These are phyloP conservation scores for Ceriagrion tenellum DNA, from an alignment of 2,888 invertebrate species.

Conservation along the genomic window DNA sequence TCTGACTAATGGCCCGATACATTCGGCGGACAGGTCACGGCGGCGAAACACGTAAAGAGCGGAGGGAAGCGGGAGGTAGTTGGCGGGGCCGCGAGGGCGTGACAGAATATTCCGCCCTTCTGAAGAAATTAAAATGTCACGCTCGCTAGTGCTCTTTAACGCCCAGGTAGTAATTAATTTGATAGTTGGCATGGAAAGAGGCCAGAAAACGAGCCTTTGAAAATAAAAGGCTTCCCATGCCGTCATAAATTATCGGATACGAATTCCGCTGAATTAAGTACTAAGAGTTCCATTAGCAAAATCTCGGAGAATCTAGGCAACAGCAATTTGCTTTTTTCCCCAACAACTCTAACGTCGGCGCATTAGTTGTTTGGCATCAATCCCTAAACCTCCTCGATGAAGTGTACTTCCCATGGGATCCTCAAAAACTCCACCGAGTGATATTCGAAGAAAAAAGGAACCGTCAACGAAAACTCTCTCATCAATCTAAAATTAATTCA, in stretches of 20 bases:
- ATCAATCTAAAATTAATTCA: neutral
- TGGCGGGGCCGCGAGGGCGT: neutral
- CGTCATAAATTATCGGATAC: neutral
- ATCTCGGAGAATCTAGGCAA: neutral
- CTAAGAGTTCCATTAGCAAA: neutral
- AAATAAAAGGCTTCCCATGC: neutral
- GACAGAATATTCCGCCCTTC: neutral
- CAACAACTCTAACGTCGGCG: neutral
- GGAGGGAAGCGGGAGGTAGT: neutral
- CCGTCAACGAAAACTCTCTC: neutral
- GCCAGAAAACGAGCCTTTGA: neutral
- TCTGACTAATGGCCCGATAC: neutral
- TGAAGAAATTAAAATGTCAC: slow-evolving; percentile 19
- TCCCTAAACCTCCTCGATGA: no score
- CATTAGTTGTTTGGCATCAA: neutral
- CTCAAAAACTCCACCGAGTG: neutral
- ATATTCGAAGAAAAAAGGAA: neutral
- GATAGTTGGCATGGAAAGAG: neutral
- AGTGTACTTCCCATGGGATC: neutral
- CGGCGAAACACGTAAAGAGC: neutral
- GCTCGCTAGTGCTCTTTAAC: neutral
- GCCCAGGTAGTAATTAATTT: neutral
- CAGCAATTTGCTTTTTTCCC: neutral
- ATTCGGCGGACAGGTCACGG: neutral
- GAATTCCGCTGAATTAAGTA: neutral